These are phyloP conservation scores for Venustoraphidia nigricollis DNA, from an alignment of 2,888 invertebrate genomes.

Conservation along the genomic window DNA sequence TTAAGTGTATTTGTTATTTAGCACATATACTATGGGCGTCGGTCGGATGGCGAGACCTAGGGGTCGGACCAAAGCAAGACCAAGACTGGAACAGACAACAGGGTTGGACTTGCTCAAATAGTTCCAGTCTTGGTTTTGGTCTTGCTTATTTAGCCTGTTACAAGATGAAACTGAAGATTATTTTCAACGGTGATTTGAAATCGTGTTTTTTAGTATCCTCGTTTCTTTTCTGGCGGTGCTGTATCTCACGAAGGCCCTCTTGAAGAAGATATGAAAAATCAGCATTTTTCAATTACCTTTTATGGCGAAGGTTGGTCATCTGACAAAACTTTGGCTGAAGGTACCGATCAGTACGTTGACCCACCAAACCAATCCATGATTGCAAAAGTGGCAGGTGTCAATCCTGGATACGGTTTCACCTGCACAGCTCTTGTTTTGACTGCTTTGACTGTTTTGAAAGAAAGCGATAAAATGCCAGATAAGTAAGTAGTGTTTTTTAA, in stretches of 20 bases:
- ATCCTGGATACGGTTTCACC: constrained; percentile 77
- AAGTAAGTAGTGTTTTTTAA: constrained; percentile 32
- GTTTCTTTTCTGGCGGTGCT: constrained; percentile 53
- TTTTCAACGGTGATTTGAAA: background rate
- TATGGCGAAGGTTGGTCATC: constrained; percentile 65
- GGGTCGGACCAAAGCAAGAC: too few relatives aligned
- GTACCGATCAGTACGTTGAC: constrained; percentile 36
- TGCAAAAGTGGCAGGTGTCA: constrained; percentile 46
- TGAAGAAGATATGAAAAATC: constrained; percentile 39
- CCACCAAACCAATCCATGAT: constrained; percentile 48
- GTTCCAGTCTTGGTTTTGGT: too few relatives aligned
- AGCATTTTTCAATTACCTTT: constrained; percentile 51
- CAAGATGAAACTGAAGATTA: background rate
- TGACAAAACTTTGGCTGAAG: constrained; percentile 36
- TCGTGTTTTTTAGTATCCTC: constrained; percentile 14
- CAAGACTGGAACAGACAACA: too few relatives aligned
- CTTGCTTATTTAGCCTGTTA: too few relatives aligned
- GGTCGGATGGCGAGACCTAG: too few relatives aligned
- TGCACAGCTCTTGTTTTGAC: constrained; percentile 54
- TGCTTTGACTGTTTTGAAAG: constrained; percentile 59
- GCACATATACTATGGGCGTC: too few relatives aligned
- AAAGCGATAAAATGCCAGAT: constrained; percentile 58
- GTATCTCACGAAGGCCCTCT: constrained; percentile 51
- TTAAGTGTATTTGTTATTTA: too few relatives aligned
- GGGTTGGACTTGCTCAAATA: too few relatives aligned